These are phyloP conservation scores for Siphlonurus alternatus DNA, from an alignment of 2,888 invertebrate species.

Conservation along the genomic window DNA sequence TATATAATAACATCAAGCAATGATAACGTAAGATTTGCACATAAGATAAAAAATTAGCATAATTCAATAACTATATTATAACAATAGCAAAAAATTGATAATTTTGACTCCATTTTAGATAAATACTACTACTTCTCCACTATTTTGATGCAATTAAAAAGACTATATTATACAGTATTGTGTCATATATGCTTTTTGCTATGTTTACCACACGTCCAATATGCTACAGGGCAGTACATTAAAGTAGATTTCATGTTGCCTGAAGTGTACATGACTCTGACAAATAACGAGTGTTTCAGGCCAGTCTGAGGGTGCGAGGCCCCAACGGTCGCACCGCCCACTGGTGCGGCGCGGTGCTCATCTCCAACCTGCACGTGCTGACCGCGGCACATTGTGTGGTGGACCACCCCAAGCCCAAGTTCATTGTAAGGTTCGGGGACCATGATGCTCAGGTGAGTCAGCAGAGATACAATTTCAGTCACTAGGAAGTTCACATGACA, in stretches of 20 bases:
- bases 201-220: too few relatives aligned
- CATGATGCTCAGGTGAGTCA: constrained; percentile 43
- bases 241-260: too few relatives aligned
- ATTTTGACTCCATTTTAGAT: too few relatives aligned
- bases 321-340: constrained; percentile 38
- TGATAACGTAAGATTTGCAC: too few relatives aligned
- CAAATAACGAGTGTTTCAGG: too few relatives aligned
- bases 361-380: constrained; percentile 43
- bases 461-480: not conserved
- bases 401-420: constrained; percentile 46
- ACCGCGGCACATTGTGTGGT: constrained; percentile 58
- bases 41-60: too few relatives aligned
- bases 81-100: too few relatives aligned
- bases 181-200: constrained; percentile 15
- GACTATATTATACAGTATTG: not conserved
- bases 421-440: constrained; percentile 55
- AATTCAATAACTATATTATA: too few relatives aligned
- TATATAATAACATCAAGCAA: too few relatives aligned
- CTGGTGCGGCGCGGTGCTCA: constrained; percentile 57
- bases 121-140: too few relatives aligned
- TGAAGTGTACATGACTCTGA: too few relatives aligned
- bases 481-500: not conserved
- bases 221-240: too few relatives aligned
- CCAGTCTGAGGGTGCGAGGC: constrained; percentile 43
- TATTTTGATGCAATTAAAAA: not conserved